Evolutionary conservation across 2,797 vertebrate genomes (phyloP).

Genomic region (Rhadinocentrus ornatus): DNA sequence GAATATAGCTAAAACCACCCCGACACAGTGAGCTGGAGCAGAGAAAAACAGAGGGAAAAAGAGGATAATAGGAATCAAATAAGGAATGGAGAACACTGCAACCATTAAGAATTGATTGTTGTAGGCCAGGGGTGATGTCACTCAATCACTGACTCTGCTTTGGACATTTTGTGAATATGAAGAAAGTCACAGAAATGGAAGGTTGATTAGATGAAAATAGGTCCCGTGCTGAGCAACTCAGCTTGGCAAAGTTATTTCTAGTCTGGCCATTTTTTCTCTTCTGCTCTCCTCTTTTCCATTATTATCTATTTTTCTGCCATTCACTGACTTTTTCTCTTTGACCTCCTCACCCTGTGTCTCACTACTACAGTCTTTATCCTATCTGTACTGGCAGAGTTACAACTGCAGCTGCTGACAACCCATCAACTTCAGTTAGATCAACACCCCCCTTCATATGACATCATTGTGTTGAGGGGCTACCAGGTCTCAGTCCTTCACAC

Average conservation of each 20-base stretch:
- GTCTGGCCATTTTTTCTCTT: slow-evolving; percentile 33
- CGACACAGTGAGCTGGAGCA: slow-evolving; percentile 25
- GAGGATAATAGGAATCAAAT: slow-evolving; percentile 15
- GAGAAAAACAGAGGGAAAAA: slow-evolving; percentile 21
- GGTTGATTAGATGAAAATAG: slow-evolving; percentile 63
- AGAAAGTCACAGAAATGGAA: slow-evolving; percentile 43
- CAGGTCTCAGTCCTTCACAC: slow-evolving; percentile 37
- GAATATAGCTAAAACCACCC: slow-evolving; percentile 48
- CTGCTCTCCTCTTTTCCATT: slow-evolving; percentile 24
- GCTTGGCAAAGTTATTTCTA: slow-evolving; percentile 40
- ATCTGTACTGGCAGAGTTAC: slow-evolving; percentile 34
- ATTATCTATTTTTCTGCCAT: slow-evolving; percentile 49
- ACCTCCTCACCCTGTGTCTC: slow-evolving; percentile 16
- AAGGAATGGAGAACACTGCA: slow-evolving; percentile 12
- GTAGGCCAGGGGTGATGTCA: slow-evolving; percentile 43
- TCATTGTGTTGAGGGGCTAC: slow-evolving; percentile 49
- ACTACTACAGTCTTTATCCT: slow-evolving; percentile 55
- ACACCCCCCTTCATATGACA: slow-evolving; percentile 52
- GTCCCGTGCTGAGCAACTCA: slow-evolving; percentile 47
- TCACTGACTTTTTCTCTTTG: slow-evolving; percentile 33
- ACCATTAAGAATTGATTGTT: slow-evolving; percentile 7
- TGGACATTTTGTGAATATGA: slow-evolving; percentile 33
- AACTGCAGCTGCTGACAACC: slow-evolving; percentile 65
- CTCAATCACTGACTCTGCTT: slow-evolving; percentile 45
- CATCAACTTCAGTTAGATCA: slow-evolving; percentile 65